These are phyloP conservation scores for Pygoscelis adeliae DNA, from an alignment of 2,113 vertebrate species.

Conservation along the genomic window DNA sequence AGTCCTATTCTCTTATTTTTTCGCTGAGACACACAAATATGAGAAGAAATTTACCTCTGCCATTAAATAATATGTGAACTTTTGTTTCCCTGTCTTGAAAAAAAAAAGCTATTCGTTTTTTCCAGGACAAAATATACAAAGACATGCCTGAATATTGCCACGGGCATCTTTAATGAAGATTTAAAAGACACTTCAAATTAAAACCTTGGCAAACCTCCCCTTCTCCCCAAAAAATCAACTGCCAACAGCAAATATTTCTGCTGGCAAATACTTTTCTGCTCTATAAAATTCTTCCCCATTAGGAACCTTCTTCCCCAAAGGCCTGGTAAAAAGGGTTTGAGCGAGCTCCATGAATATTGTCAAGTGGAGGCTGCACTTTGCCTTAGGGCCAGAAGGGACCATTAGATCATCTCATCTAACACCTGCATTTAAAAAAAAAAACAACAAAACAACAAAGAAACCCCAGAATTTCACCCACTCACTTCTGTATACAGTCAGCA, in stretches of 20 bases:
- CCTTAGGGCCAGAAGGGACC: constrained; percentile 31
- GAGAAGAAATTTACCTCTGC: not conserved
- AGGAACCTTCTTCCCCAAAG: constrained; percentile 48
- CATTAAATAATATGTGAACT: not conserved
- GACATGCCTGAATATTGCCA: not conserved
- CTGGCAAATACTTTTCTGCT: constrained; percentile 41
- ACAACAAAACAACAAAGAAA: not conserved
- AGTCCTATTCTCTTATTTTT: not conserved
- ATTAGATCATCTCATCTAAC: constrained; percentile 58
- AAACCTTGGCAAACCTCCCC: not conserved
- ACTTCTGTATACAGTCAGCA: not conserved
- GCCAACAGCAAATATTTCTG: constrained; percentile 56
- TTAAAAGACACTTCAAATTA: constrained; percentile 33
- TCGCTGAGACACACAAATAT: not conserved
- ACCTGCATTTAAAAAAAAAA: constrained; percentile 3
- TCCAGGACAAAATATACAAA: not conserved
- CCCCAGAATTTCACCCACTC: not conserved
- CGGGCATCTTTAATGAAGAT: constrained; percentile 8
- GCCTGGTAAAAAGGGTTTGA: constrained; percentile 47
- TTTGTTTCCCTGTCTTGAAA: not conserved
- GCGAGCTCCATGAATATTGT: not conserved
- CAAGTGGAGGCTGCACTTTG: not conserved
- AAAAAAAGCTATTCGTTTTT: not conserved
- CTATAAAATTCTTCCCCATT: constrained; percentile 43
- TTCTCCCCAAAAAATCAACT: not conserved